These are phyloP conservation scores for Genyomyrus donnyi DNA, from an alignment of 2,113 vertebrate genomes.

Conservation along the genomic window DNA sequence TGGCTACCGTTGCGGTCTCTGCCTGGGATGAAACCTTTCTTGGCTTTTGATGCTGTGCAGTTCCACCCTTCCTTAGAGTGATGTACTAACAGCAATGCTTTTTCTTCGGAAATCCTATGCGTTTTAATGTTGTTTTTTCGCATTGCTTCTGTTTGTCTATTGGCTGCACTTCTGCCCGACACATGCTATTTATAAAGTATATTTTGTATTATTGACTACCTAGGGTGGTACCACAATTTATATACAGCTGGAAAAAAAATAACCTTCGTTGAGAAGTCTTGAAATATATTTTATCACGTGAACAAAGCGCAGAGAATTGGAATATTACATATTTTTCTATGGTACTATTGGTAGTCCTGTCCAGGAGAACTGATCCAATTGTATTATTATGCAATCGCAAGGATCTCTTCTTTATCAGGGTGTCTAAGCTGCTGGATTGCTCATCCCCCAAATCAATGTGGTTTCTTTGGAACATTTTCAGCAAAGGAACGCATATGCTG, in stretches of 20 bases:
- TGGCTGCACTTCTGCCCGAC: conserved; percentile 59
- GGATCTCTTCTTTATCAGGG: conserved; percentile 96
- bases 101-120: conserved; percentile 74
- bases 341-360: conserved; percentile 86
- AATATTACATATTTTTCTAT: conserved; percentile 82
- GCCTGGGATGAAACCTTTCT: conserved; percentile 85
- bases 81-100: conserved; percentile 84
- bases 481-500: conserved; percentile 99
- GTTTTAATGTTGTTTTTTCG: conserved; percentile 61
- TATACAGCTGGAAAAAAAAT: conserved; percentile 69
- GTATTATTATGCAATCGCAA: conserved; percentile 98
- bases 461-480: conserved; percentile 99
- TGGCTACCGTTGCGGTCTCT: conserved; percentile 79
- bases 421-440: conserved; percentile 99
- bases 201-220: conserved; percentile 62
- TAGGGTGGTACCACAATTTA: conserved; percentile 69
- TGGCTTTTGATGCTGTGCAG: conserved; percentile 86
- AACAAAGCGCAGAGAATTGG: conserved; percentile 83
- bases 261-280: conserved; percentile 78
- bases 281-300: conserved; percentile 77
- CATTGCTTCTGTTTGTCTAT: conserved; percentile 73
- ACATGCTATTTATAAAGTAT: conserved; percentile 67
- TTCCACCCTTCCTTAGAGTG: conserved; percentile 86
- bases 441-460: conserved; percentile 99
- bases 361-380: conserved; percentile 90